A percentile compares a stretch with the other conserved stretches of the same genome.
phyloP scores from a whole-genome alignment of 1,140 invertebrate genomes.

The Drosophila bocqueti region DNA sequence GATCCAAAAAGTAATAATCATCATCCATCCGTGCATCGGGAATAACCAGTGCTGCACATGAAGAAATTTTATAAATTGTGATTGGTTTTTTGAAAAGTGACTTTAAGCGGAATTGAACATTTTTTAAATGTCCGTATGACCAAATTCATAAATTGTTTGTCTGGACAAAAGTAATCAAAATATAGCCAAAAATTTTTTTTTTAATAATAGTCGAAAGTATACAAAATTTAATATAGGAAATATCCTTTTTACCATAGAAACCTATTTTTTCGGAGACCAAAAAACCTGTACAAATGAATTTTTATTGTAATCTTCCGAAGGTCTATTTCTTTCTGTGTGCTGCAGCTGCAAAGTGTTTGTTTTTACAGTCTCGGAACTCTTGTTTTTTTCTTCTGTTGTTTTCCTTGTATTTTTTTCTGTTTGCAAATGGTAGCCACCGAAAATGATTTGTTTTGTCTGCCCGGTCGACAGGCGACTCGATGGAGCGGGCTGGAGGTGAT shows the following conservation, averaged over 20 bases:
- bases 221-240: background rate
- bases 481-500: constrained; percentile 7
- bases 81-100: background rate
- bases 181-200: background rate
- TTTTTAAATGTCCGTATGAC: background rate
- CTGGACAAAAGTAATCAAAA: background rate
- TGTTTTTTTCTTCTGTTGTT: constrained; percentile 39
- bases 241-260: background rate
- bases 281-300: background rate
- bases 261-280: background rate
- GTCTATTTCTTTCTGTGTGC: constrained; percentile 21
- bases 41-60: constrained; percentile 23
- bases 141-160: background rate
- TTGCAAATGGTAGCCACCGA: constrained; percentile 64
- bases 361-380: constrained; percentile 64
- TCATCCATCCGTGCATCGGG: constrained; percentile 11
- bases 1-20: constrained; percentile 83
- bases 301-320: background rate
- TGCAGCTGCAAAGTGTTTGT: constrained; percentile 65
- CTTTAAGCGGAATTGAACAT: background rate
- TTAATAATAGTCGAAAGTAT: background rate
- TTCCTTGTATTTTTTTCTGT: constrained; percentile 49
- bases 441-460: constrained; percentile 82
- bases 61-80: constrained; percentile 2
- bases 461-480: constrained; percentile 34